Percentiles rank a stretch among this genome's conserved stretches.
phyloP scores from a whole-genome alignment of 2,113 vertebrate species.

The Ictalurus furcatus region DNA sequence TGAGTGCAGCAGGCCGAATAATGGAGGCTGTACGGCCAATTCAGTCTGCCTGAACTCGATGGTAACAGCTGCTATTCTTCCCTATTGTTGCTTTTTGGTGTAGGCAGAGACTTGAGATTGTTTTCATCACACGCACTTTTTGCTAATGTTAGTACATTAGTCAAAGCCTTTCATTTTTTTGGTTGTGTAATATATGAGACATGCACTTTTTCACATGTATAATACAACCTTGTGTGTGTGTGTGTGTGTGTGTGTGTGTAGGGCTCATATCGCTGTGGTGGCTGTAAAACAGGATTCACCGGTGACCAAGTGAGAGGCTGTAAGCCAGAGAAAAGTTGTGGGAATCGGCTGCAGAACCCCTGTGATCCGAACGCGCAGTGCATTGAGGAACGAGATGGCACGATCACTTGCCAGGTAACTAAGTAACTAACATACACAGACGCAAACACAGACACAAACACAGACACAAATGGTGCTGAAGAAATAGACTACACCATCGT shows the following conservation, averaged over 20 bases:
- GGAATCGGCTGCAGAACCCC: conserved; percentile 85
- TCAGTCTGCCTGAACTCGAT: conserved; percentile 91
- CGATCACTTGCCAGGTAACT: conserved; percentile 82
- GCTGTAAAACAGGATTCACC: conserved; percentile 85
- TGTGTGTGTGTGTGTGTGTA: conserved; percentile 57
- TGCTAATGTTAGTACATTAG: neutral
- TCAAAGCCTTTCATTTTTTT: neutral
- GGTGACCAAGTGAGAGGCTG: conserved; percentile 91
- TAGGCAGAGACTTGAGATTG: neutral
- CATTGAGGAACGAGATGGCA: conserved; percentile 79
- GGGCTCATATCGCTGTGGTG: conserved; percentile 91
- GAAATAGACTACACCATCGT: neutral
- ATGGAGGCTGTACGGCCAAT: conserved; percentile 85
- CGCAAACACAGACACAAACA: neutral
- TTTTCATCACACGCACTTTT: neutral
- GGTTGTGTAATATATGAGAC: neutral
- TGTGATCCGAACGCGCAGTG: conserved; percentile 88
- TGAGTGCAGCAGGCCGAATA: conserved; percentile 83
- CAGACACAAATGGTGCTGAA: neutral
- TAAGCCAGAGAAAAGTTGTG: conserved; percentile 83
- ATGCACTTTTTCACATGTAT: neutral
- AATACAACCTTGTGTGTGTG: conserved; percentile 5
- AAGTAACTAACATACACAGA: neutral
- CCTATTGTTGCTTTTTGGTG: neutral
- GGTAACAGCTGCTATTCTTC: conserved; percentile 72